Conservation (phyloP, 2,888 invertebrate species). For the Drosophila phalerata region DNA sequence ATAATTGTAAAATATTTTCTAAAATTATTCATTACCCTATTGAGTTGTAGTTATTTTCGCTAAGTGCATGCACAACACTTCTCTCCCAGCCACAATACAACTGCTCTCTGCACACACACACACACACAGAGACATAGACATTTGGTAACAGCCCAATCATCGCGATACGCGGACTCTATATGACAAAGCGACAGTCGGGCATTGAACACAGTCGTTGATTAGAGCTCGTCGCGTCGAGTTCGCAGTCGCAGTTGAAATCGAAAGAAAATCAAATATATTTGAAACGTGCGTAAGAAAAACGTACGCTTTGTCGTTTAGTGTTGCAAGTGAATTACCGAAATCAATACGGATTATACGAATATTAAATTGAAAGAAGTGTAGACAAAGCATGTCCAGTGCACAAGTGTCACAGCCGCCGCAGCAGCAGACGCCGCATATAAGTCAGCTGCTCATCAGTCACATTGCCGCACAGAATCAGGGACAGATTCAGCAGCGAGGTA, state of each 20-base stretch:
- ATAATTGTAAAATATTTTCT: too few relatives aligned
- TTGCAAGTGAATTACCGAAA: slow-evolving; percentile 7
- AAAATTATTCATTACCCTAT: too few relatives aligned
- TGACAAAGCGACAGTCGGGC: slow-evolving; percentile 66
- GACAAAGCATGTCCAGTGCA: slow-evolving; percentile 84
- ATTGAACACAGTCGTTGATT: slow-evolving; percentile 81
- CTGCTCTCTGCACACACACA: slow-evolving; percentile 32
- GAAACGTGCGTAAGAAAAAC: slow-evolving; percentile 2
- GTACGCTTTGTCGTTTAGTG: slow-evolving; percentile 24
- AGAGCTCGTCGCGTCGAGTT: slow-evolving; percentile 76
- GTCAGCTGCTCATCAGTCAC: slow-evolving; percentile 82
- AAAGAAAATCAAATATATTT: slow-evolving; percentile 4
- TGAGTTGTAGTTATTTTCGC: slow-evolving; percentile 6
- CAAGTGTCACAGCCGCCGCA: slow-evolving; percentile 84
- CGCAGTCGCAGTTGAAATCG: slow-evolving; percentile 45
- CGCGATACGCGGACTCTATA: slow-evolving; percentile 64
- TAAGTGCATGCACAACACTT: slow-evolving; percentile 21
- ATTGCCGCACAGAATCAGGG: slow-evolving; percentile 76
- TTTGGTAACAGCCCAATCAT: slow-evolving; percentile 52
- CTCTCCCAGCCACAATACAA: slow-evolving; percentile 34
- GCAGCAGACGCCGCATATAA: slow-evolving; percentile 80
- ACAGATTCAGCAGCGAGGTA: slow-evolving; percentile 25
- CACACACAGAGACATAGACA: not conserved
- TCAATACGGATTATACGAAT: slow-evolving; percentile 4
- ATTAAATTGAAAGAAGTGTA: slow-evolving; percentile 23